Conservation (phyloP, 2,113 vertebrate species). For the Glaucomys volans region DNA sequence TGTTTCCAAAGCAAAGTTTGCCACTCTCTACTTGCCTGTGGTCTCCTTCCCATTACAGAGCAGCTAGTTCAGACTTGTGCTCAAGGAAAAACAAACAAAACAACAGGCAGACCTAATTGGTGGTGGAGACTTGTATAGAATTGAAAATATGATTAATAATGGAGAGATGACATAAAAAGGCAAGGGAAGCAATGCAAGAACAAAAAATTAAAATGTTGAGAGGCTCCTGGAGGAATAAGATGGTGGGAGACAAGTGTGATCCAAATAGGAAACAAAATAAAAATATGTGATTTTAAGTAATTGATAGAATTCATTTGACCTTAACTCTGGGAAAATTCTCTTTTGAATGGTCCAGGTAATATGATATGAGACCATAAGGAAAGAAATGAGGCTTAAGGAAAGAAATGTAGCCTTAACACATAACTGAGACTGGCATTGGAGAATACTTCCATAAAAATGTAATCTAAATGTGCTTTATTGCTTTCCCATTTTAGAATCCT, state of each 20-base stretch:
- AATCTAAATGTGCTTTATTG: neutral
- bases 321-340: neutral
- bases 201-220: neutral
- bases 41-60: neutral
- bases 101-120: neutral
- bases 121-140: neutral
- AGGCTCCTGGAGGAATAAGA: neutral
- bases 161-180: neutral
- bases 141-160: neutral
- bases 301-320: neutral
- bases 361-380: neutral
- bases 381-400: neutral
- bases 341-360: neutral
- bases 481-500: neutral
- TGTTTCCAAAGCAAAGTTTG: neutral
- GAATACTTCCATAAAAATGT: neutral
- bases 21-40: neutral
- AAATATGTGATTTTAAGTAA: neutral
- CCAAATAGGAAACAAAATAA: neutral
- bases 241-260: neutral
- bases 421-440: neutral
- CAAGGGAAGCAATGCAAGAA: neutral
- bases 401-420: neutral
- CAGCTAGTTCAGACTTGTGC: too few relatives aligned
- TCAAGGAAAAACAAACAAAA: neutral